These are phyloP conservation scores for Pseudococcus longispinus DNA, from an alignment of 2,888 invertebrate species.

Conservation along the genomic window DNA sequence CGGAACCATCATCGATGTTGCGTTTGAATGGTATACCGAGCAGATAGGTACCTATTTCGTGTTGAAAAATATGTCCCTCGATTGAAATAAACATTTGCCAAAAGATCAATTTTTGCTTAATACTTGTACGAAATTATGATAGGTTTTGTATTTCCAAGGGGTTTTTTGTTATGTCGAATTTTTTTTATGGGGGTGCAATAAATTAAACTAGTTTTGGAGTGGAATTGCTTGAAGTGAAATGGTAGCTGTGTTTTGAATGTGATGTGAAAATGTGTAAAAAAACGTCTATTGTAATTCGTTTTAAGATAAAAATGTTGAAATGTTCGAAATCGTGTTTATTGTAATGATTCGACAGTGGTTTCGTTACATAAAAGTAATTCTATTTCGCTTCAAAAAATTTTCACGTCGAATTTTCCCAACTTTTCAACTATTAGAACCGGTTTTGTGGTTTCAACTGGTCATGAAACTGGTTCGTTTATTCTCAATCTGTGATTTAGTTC, in stretches of 20 bases:
- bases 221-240: no score
- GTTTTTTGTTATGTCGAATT: not conserved
- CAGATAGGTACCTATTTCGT: not conserved
- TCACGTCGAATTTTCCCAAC: not conserved
- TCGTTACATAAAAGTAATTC: not conserved
- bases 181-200: not conserved
- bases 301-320: no score
- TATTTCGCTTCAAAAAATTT: not conserved
- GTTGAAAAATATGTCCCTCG: slow-evolving; percentile 23
- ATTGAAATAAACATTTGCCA: slow-evolving; percentile 8
- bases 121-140: not conserved
- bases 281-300: no score
- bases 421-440: not conserved
- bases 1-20: not conserved
- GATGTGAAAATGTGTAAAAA: no score
- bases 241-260: no score
- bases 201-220: not conserved
- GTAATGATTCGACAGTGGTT: no score
- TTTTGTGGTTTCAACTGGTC: not conserved
- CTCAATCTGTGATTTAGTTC: not conserved
- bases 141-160: not conserved
- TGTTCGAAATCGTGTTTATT: no score
- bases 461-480: not conserved
- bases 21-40: not conserved
- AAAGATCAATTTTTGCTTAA: not conserved